Evolutionary conservation across 2,797 vertebrate genomes (phyloP).

Genomic region (Sebastes diaconus): DNA sequence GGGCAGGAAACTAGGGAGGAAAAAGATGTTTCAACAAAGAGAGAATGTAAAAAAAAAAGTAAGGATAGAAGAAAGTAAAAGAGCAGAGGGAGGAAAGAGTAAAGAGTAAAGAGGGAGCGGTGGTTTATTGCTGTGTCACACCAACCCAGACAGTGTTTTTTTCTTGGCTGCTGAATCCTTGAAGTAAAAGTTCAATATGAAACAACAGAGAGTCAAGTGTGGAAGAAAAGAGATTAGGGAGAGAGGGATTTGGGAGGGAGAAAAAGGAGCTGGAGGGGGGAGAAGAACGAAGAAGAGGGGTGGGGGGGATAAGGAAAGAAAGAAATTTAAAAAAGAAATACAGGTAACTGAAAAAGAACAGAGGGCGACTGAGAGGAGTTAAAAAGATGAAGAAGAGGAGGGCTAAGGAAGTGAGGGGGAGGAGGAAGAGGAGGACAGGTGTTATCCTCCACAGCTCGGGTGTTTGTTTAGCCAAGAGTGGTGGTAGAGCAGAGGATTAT

Average conservation of each 20-base stretch:
- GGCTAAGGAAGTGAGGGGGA: background rate
- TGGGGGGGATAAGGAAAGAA: background rate
- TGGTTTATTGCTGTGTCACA: slow-evolving; percentile 21
- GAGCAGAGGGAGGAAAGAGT: background rate
- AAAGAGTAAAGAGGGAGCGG: background rate
- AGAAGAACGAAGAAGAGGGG: background rate
- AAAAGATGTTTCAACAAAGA: background rate
- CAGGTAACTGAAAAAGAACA: background rate
- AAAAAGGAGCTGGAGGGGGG: background rate
- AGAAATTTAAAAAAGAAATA: background rate
- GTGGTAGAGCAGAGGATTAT: slow-evolving; percentile 78
- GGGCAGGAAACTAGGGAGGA: background rate
- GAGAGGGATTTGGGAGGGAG: slow-evolving; percentile 41
- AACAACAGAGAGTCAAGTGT: slow-evolving; percentile 37
- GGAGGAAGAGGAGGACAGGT: slow-evolving; percentile 45
- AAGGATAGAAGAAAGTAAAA: background rate
- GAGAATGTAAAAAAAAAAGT: background rate
- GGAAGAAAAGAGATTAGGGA: slow-evolving; percentile 55
- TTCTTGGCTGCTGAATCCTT: slow-evolving; percentile 17
- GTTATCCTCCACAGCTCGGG: slow-evolving; percentile 55
- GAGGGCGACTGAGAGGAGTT: background rate
- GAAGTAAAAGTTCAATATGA: slow-evolving; percentile 24
- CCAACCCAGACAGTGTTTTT: background rate
- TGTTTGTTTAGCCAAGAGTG: slow-evolving; percentile 71
- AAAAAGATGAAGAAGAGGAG: background rate